phyloP scores from a whole-genome alignment of 2,888 invertebrate genomes.

The Tinea semifulvella region DNA sequence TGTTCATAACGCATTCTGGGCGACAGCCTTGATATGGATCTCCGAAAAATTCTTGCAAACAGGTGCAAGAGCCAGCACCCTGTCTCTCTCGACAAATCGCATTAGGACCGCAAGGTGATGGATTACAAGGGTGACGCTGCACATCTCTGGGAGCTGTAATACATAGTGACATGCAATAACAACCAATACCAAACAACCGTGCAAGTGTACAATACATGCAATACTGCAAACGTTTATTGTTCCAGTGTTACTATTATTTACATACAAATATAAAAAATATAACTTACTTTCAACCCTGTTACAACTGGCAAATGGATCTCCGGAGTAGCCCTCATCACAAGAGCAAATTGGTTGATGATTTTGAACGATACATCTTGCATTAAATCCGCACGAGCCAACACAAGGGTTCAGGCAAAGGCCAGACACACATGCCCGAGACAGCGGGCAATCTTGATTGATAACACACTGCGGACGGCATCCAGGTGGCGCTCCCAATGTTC shows the following conservation, averaged over 20 bases:
- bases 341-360: conserved; percentile 81
- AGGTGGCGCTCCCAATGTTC: conserved; percentile 82
- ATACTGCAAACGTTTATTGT: conserved; percentile 9
- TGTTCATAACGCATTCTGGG: conserved; percentile 83
- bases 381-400: conserved; percentile 78
- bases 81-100: conserved; percentile 79
- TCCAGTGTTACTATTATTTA: background rate
- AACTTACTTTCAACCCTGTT: conserved; percentile 66
- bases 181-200: conserved; percentile 20
- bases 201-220: conserved; percentile 16
- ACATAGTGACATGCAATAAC: conserved; percentile 23
- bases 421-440: conserved; percentile 75
- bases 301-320: conserved; percentile 83
- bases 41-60: conserved; percentile 77
- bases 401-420: conserved; percentile 81
- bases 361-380: conserved; percentile 76
- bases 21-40: conserved; percentile 82
- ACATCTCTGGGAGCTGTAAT: conserved; percentile 65
- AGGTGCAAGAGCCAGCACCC: conserved; percentile 80
- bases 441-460: conserved; percentile 81
- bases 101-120: conserved; percentile 83
- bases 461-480: conserved; percentile 81
- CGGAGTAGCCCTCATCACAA: conserved; percentile 77
- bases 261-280: background rate
- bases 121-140: conserved; percentile 77